Evolutionary conservation across 2,113 vertebrate species (phyloP).

Genomic region (Dendrocopos noguchii): DNA sequence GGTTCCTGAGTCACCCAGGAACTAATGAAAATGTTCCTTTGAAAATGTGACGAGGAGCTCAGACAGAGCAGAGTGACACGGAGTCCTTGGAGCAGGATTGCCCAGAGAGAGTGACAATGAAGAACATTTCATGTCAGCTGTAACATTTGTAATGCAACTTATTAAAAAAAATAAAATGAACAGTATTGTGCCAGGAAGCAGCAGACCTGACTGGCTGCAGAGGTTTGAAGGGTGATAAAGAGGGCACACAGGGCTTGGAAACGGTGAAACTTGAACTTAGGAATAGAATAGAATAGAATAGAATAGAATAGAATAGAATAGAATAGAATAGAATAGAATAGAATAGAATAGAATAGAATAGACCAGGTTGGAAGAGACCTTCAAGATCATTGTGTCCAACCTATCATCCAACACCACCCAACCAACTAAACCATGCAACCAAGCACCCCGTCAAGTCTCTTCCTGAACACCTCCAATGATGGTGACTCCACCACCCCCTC

Average conservation of each 20-base stretch:
- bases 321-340: too few relatives aligned
- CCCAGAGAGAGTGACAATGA: not conserved
- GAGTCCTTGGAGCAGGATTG: slow-evolving; percentile 4
- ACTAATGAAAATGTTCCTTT: slow-evolving; percentile 49
- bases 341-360: too few relatives aligned
- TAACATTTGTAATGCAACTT: not conserved
- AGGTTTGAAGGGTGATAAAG: not conserved
- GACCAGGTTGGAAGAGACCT: too few relatives aligned
- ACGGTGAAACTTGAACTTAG: not conserved
- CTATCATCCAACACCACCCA: too few relatives aligned
- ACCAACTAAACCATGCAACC: too few relatives aligned
- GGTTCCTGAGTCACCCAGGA: slow-evolving; percentile 45
- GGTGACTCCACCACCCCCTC: too few relatives aligned
- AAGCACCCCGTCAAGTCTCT: too few relatives aligned
- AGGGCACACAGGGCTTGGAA: fast-evolving
- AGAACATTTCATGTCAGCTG: not conserved
- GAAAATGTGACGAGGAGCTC: not conserved
- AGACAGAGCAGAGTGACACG: slow-evolving; percentile 11
- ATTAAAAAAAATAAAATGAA: slow-evolving; percentile 8
- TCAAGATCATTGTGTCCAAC: too few relatives aligned
- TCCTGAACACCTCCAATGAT: too few relatives aligned
- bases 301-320: too few relatives aligned
- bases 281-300: too few relatives aligned
- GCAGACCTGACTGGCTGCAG: not conserved
- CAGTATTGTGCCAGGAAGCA: not conserved